A percentile compares a stretch with the other conserved stretches of the same genome.
These are phyloP conservation scores for Poeciliopsis turneri DNA, from an alignment of 2,797 vertebrate genomes.

Conservation along the genomic window DNA sequence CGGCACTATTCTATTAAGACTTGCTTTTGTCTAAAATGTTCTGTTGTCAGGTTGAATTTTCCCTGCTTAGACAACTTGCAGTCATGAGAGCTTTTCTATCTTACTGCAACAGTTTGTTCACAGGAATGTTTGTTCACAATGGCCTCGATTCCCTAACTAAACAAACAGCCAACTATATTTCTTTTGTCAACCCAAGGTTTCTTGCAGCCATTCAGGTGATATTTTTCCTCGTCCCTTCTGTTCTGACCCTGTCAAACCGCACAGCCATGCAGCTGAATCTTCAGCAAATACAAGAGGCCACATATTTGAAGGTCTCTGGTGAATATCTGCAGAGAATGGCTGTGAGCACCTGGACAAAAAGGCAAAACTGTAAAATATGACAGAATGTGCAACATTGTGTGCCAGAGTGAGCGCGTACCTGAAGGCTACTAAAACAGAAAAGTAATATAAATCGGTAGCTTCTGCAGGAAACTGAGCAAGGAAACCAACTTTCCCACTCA, in stretches of 20 bases:
- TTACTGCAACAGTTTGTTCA: background rate
- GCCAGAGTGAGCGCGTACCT: conserved; percentile 4
- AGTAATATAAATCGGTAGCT: conserved; percentile 21
- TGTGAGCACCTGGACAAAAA: conserved; percentile 55
- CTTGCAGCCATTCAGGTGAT: conserved; percentile 3
- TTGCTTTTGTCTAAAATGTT: background rate
- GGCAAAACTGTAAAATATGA: conserved; percentile 25
- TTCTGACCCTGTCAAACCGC: conserved; percentile 29
- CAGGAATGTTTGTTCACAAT: background rate
- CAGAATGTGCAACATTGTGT: conserved; percentile 16
- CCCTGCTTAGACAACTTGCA: background rate
- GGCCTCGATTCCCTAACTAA: background rate
- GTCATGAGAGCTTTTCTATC: background rate
- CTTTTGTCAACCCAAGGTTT: background rate
- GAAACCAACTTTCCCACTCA: conserved; percentile 2
- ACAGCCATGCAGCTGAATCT: conserved; percentile 42
- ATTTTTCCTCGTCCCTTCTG: conserved; percentile 15
- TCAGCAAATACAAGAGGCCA: conserved; percentile 58
- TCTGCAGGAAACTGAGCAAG: conserved; percentile 30
- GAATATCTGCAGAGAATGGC: conserved; percentile 53
- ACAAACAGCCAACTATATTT: background rate
- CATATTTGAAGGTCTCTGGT: conserved; percentile 70
- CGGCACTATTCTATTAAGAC: background rate
- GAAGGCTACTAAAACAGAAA: conserved; percentile 21
- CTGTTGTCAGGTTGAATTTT: background rate